Evolutionary conservation across 2,888 invertebrate genomes (phyloP).

Genomic region (Polyploca ridens): DNA sequence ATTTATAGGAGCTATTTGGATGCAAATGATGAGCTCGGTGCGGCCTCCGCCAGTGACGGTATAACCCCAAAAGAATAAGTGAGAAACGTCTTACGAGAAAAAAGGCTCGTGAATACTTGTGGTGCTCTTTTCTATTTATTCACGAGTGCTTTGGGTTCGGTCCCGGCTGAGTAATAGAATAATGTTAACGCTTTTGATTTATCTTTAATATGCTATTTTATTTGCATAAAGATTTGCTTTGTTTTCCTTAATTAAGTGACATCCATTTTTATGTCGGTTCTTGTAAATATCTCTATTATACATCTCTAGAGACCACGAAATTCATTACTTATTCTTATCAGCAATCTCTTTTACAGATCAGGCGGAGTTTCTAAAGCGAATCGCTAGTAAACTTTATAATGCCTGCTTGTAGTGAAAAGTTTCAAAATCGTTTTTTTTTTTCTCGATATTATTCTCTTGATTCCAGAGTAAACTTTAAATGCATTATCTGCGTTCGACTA

Average conservation of each 20-base stretch:
- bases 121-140: slow-evolving; percentile 73
- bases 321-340: background rate
- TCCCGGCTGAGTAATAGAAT: slow-evolving; percentile 51
- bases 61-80: slow-evolving; percentile 80
- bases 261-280: background rate
- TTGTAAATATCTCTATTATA: background rate
- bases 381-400: background rate
- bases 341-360: background rate
- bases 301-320: background rate
- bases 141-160: slow-evolving; percentile 51
- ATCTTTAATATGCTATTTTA: slow-evolving; percentile 15
- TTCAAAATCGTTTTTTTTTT: background rate
- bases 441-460: background rate
- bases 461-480: slow-evolving; percentile 23
- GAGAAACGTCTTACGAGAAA: slow-evolving; percentile 77
- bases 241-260: background rate
- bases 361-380: background rate
- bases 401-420: background rate
- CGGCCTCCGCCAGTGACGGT: slow-evolving; percentile 67
- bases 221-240: slow-evolving; percentile 5
- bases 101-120: slow-evolving; percentile 64
- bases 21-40: slow-evolving; percentile 81
- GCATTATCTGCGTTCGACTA: slow-evolving; percentile 39
- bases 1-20: slow-evolving; percentile 84
- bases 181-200: slow-evolving; percentile 43